Base-by-base conservation (phyloP, 2,888 invertebrate genomes). In the Phengaris arion region DNA sequence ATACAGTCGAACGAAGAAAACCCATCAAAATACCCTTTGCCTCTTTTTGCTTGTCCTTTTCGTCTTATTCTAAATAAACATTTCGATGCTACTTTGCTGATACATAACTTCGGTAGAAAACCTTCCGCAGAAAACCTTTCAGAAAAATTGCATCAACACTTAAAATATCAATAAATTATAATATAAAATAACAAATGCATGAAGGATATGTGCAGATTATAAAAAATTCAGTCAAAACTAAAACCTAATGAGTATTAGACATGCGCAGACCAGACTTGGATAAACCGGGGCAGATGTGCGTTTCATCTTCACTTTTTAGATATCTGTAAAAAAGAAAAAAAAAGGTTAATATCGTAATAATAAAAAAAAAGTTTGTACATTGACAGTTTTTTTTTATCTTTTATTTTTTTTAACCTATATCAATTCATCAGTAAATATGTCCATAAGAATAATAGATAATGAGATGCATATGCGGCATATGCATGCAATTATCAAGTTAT, bases 41-140 rank as follows among this genome's bases (percentile, higher is more conserved):
- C 93, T 93, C 93, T 85, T 85, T 87, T 87, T 88, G 93, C 93
- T 93, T 92, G 92, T 93, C 92, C 83, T 87, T 86, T 82, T 76
- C 82, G 80, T 81, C 85, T 88, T 88, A 84, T 77, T 77, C 83
- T 87, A 83, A 77, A 15, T 48, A 52, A 70, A 48, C 77, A 35
- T 78, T 78, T 79, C 78, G 81, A 85, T 83, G 83, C 80, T 78
- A 84, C 82, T 82, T 83, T 79, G 82, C 83, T 83, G 82, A 84
- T 77, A 77, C 73, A 9, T 73, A 77, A 79, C 35, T 75, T 3
- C 64, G 59, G 64, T 68, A 76, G 72, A 76, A 68, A 64, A 45
- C 68, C 76, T 77, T 75, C 70, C 75, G 55, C 78, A 80, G 22
- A 22, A 22, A 22, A 22, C 22, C 22, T 77, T 80, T 79, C 80